These are phyloP conservation scores for Elanus axillaris DNA, from an alignment of 2,113 vertebrate genomes.

Conservation along the genomic window DNA sequence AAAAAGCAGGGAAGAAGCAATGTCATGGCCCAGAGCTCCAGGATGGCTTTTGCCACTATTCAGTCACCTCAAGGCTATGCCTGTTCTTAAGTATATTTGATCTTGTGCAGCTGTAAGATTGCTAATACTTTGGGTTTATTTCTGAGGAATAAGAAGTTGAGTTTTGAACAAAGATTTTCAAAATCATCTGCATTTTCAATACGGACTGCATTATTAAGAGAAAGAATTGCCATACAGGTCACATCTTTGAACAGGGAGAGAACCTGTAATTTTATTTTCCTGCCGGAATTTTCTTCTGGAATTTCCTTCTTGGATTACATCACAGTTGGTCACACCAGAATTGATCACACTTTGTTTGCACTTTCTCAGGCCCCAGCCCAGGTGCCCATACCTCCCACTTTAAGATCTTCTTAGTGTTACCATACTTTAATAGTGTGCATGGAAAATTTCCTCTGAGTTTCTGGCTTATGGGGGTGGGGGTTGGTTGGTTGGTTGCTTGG, in stretches of 20 bases:
- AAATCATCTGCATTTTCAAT: neutral
- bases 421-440: neutral
- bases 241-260: neutral
- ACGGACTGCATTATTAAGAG: neutral
- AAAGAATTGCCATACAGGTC: neutral
- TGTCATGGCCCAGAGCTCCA: neutral
- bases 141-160: neutral
- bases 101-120: neutral
- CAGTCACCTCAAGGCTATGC: neutral
- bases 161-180: neutral
- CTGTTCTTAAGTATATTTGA: neutral
- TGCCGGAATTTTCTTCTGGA: neutral
- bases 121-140: accelerated
- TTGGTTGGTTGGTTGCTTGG: neutral
- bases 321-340: neutral
- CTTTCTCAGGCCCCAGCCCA: neutral
- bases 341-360: neutral
- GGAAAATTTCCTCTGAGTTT: neutral
- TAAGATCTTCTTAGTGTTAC: neutral
- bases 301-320: neutral
- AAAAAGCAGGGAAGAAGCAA: neutral
- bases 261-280: neutral
- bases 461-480: neutral
- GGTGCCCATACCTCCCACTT: neutral
- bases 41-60: neutral